Conservation (phyloP, 2,797 vertebrate species). For the Cephalopachus bancanus region DNA sequence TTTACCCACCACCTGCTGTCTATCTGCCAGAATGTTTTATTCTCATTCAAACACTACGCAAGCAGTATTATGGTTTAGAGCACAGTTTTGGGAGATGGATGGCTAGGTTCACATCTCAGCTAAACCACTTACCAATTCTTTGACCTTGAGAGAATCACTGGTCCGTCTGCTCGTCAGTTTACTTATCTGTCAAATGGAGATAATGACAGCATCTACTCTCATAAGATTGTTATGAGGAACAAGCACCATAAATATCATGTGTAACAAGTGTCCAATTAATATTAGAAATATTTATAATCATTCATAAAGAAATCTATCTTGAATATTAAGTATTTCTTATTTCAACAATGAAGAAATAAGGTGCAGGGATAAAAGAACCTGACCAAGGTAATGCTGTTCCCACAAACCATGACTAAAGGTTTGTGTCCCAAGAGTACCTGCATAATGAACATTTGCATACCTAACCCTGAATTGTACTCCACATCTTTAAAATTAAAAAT, state of each 20-base stretch:
- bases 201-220: not conserved
- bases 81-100: not conserved
- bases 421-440: too few relatives aligned
- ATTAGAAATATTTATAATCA: constrained; percentile 15
- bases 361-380: not conserved
- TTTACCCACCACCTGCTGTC: too few relatives aligned
- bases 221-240: not conserved
- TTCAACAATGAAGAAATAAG: not conserved
- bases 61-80: not conserved
- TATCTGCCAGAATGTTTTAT: not conserved
- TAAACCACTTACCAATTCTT: not conserved
- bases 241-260: not conserved
- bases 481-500: too few relatives aligned
- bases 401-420: not conserved
- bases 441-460: too few relatives aligned
- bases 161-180: not conserved
- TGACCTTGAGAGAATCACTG: not conserved
- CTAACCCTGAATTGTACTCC: too few relatives aligned
- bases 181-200: not conserved
- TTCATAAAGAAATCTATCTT: not conserved
- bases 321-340: not conserved
- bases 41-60: not conserved
- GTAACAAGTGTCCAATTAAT: not conserved
- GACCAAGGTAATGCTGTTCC: not conserved
- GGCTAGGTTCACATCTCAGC: not conserved